phyloP scores from a whole-genome alignment of 2,797 vertebrate species.

The Lepidocolaptes lacrymiger region DNA sequence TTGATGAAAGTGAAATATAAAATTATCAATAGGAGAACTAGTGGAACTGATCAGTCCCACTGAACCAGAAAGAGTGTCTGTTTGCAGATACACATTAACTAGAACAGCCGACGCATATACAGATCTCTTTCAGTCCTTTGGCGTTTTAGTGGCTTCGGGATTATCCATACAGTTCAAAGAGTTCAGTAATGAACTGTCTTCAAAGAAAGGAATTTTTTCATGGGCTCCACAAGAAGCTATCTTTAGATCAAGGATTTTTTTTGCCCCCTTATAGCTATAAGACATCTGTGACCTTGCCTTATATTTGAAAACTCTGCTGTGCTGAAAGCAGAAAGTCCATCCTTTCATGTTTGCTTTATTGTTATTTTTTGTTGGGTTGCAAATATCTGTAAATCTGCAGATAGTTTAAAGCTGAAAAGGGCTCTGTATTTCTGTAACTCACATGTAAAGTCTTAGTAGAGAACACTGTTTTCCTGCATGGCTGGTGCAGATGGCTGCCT shows the following conservation, averaged over 20 bases:
- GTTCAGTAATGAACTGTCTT: background rate
- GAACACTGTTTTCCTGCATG: background rate
- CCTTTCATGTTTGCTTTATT: background rate
- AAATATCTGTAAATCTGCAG: background rate
- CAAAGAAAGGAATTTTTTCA: slow-evolving; percentile 12
- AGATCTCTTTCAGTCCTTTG: background rate
- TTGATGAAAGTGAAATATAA: background rate
- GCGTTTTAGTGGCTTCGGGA: background rate
- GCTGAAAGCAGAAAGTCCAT: background rate
- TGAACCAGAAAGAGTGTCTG: background rate
- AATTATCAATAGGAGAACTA: background rate
- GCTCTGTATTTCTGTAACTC: background rate
- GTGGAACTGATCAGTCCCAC: background rate
- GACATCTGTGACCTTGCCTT: background rate
- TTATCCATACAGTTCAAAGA: slow-evolving; percentile 18
- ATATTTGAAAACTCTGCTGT: background rate
- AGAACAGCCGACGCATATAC: background rate
- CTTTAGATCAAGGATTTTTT: slow-evolving; percentile 18
- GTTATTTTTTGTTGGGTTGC: background rate
- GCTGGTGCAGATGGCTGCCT: background rate
- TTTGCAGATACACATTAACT: background rate
- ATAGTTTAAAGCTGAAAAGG: background rate
- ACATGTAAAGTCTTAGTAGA: background rate
- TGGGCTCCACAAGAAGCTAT: background rate
- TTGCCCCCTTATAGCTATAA: background rate